Evolutionary conservation across 2,797 vertebrate genomes (phyloP), one percentile per base, ranked within the genome.

Genomic region (Pteronotus mesoamericanus): DNA sequence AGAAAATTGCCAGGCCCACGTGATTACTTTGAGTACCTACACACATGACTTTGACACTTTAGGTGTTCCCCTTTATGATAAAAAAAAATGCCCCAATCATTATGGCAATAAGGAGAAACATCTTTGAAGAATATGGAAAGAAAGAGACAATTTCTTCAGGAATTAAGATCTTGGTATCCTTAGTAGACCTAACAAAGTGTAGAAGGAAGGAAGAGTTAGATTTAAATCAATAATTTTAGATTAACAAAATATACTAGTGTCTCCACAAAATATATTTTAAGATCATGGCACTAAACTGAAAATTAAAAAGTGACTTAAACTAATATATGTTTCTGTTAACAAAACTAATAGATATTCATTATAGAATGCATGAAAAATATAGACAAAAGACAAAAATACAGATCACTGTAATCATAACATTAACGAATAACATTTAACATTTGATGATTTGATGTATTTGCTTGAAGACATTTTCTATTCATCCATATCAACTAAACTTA

Each of bases 381-480:
- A 51, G 19, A 85, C 9, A 79, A 8, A 68, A 66, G 32, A 66
- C 4, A 39, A 91, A 91, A 90, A 89, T 78, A 77, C 21, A 91
- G 85, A 88, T 46, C 9, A 12, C 15, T 57, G 1, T 9, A 42
- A 26, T 39, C 46, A 71, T 19, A 57, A 80, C 24, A 78, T 37
- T 91, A 29, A 93, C 2, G 0, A 74, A 7, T 48, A 80, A 53
- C 9, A 86, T 77, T 75, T 90, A 79, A 85, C 15, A 22, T 89
- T 91, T 69, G n/a, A n/a, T n/a, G n/a, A n/a, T n/a, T n/a, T n/a
- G 16, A 85, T 75, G 3, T 44, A 68, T 86, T 87, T 92, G 34
- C 29, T 91, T 93, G 21, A 91, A 91, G 44, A 71, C 7, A 86
- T 69, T 94, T 96, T 94, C 8, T 83, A 37, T 66, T 86, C 6